Evolutionary conservation across 2,797 vertebrate species (phyloP).

Genomic region (Typhlichthys subterraneus): DNA sequence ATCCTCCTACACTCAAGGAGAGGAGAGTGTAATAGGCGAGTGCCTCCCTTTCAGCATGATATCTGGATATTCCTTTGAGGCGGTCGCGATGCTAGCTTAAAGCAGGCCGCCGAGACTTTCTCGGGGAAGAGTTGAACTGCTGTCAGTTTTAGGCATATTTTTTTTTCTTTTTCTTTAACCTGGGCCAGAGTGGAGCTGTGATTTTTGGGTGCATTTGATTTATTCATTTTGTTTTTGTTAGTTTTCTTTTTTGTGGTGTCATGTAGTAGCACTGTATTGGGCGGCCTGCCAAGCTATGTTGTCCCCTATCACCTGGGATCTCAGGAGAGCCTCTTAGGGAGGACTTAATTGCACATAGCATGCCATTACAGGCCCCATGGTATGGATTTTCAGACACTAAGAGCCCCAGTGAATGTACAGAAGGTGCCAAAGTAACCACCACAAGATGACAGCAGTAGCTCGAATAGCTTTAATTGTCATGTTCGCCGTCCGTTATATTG

Average conservation of each 20-base stretch:
- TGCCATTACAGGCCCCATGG: slow-evolving; percentile 34
- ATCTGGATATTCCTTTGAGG: too few species aligned
- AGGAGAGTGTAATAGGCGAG: background rate
- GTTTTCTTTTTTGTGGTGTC: too few species aligned
- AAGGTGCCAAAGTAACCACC: slow-evolving; percentile 35
- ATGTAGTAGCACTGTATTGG: background rate
- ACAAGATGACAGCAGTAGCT: slow-evolving; percentile 10
- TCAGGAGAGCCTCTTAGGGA: slow-evolving; percentile 24
- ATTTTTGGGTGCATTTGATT: too few species aligned
- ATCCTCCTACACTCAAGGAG: background rate
- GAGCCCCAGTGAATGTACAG: slow-evolving; percentile 30
- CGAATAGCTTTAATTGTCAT: slow-evolving; percentile 25
- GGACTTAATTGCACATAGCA: slow-evolving; percentile 40
- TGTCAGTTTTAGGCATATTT: too few species aligned
- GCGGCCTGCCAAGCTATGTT: slow-evolving; percentile 23
- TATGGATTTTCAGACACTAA: slow-evolving; percentile 33
- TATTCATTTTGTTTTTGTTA: background rate
- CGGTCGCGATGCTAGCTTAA: too few species aligned
- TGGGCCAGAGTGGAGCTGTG: too few species aligned
- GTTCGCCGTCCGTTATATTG: slow-evolving; percentile 11
- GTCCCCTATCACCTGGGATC: slow-evolving; percentile 14
- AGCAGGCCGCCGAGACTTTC: too few species aligned
- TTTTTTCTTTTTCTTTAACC: too few species aligned
- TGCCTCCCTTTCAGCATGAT: too few species aligned
- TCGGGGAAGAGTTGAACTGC: too few species aligned